phyloP scores from a whole-genome alignment of 2,113 vertebrate genomes.

The Erythrolamprus reginae region DNA sequence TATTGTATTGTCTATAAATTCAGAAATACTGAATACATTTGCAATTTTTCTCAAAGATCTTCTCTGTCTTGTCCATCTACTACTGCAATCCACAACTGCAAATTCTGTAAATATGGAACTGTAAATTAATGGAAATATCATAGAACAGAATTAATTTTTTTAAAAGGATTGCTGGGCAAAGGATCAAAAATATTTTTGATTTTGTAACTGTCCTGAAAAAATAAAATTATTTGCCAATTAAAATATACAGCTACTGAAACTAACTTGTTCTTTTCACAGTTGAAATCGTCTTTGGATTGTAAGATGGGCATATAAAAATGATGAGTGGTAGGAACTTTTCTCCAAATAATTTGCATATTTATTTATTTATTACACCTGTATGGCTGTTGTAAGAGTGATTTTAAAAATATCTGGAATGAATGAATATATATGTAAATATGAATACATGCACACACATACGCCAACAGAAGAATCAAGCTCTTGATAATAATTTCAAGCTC shows the following conservation, averaged over 20 bases:
- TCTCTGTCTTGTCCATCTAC: neutral
- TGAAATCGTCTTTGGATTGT: neutral
- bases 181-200: neutral
- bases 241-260: neutral
- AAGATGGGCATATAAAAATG: neutral
- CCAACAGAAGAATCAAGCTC: neutral
- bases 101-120: neutral
- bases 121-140: neutral
- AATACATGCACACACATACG: neutral
- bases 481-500: neutral
- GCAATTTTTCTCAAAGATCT: neutral
- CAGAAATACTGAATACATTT: neutral
- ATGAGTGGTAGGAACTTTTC: neutral
- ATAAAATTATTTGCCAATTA: neutral
- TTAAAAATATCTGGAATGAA: neutral
- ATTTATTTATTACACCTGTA: neutral
- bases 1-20: neutral
- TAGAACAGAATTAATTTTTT: neutral
- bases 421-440: neutral
- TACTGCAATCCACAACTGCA: neutral
- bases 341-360: neutral
- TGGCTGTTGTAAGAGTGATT: neutral
- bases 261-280: neutral
- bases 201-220: neutral
- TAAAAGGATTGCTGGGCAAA: neutral